phyloP scores from a whole-genome alignment of 2,888 invertebrate species.

The Chalcis sispes region DNA sequence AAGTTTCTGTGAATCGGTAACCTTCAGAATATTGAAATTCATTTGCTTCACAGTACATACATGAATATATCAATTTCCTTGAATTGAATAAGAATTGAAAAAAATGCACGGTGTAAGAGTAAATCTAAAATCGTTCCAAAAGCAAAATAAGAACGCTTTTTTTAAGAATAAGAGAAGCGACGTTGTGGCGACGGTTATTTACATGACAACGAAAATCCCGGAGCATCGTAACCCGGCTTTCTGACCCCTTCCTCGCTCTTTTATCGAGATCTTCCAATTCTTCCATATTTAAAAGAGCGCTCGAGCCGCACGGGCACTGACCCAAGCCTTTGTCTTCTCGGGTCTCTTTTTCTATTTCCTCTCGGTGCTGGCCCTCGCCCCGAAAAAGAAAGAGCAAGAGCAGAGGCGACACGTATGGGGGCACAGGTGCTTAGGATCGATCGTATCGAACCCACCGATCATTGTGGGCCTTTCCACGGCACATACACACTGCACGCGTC shows the following conservation, averaged over 20 bases:
- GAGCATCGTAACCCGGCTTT: constrained; percentile 65
- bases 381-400: constrained; percentile 24
- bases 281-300: constrained; percentile 73
- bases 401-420: constrained; percentile 67
- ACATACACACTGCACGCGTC: too few relatives aligned
- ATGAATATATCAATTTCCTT: too few relatives aligned
- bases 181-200: constrained; percentile 68
- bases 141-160: background rate
- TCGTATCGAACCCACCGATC: constrained; percentile 73
- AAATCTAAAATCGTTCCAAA: too few relatives aligned
- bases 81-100: too few relatives aligned
- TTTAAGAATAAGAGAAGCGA: background rate
- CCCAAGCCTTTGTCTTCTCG: constrained; percentile 58
- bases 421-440: constrained; percentile 72
- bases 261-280: constrained; percentile 74
- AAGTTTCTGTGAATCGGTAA: too few relatives aligned
- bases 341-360: constrained; percentile 51
- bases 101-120: too few relatives aligned
- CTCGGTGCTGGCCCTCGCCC: constrained; percentile 25
- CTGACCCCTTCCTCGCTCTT: constrained; percentile 59
- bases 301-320: constrained; percentile 67
- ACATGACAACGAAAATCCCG: constrained; percentile 73
- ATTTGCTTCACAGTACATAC: too few relatives aligned
- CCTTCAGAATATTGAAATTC: too few relatives aligned
- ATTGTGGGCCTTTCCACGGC: too few relatives aligned